Evolutionary conservation across 2,888 invertebrate species (phyloP).

Genomic region (Nemurella pictetii): DNA sequence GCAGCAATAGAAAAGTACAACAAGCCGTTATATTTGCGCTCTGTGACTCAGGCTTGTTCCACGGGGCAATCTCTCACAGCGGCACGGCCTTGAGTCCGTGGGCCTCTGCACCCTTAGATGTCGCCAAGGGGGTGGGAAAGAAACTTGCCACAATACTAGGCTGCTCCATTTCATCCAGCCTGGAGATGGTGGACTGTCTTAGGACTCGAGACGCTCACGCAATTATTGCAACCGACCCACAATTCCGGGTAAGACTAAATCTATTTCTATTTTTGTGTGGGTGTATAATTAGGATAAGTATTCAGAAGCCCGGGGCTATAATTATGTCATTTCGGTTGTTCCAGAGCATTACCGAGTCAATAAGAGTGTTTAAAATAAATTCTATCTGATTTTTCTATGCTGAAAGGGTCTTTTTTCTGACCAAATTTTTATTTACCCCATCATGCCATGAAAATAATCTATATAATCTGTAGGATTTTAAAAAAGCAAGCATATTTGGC

Average conservation of each 20-base stretch:
- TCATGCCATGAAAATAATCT: too few species aligned
- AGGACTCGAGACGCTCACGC: conserved; percentile 46
- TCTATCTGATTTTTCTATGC: too few species aligned
- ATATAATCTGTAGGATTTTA: too few species aligned
- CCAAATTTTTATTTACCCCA: too few species aligned
- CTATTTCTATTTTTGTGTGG: neutral
- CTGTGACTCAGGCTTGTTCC: conserved; percentile 37
- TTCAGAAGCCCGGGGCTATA: neutral
- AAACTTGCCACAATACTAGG: conserved; percentile 33
- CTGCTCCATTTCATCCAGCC: conserved; percentile 31
- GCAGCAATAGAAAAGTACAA: neutral
- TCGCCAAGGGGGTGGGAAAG: conserved; percentile 26
- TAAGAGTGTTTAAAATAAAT: neutral
- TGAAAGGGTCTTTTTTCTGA: too few species aligned
- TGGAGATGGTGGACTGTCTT: conserved; percentile 39
- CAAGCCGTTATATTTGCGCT: too few species aligned
- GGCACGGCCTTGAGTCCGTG: conserved; percentile 38
- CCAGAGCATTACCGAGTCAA: too few species aligned
- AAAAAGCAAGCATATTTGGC: too few species aligned
- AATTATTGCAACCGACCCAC: conserved; percentile 66
- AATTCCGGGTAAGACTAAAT: conserved; percentile 65
- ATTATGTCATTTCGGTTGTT: neutral
- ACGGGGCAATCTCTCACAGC: conserved; percentile 39
- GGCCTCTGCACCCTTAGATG: conserved; percentile 41
- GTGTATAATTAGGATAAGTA: neutral